Evolutionary conservation across 1,140 invertebrate genomes (phyloP), one percentile per base, ranked within the genome.

Genomic region (Drosophila oshimai): DNA sequence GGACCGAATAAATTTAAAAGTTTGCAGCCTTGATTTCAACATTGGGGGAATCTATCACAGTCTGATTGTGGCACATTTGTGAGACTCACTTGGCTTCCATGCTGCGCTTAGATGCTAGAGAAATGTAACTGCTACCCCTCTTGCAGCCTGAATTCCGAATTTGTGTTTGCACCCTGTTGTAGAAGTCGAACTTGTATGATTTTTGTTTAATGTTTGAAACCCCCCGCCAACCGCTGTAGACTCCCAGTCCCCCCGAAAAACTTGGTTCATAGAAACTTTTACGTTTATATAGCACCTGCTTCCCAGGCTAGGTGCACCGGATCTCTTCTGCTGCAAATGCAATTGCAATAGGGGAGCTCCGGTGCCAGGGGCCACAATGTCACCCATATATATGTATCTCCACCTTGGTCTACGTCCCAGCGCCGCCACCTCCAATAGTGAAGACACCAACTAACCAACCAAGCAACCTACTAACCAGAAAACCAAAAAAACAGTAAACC

Each of bases 221-320:
- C 7, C 26, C 36, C 22, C 6, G 18, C 31, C 44, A 36, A 28
- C 46, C 47, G 62, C 64, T 28, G 39, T 57, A 64, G 53, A 24
- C 18, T 28, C 36, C 26, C 7, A n/a, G 7, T 13, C 47, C 13
- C 7, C 12, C 22, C 12, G 12, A 28, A 57, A 37, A 81, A 87
- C 76, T 87, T 87, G 81, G 81, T 87, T 87, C 81, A 87, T 87
- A 87, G 58, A 87, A 87, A 87, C 78, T 87, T 87, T 87, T 87
- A 61, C 81, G 83, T 87, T 87, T 87, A 87, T 88, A 51, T 81
- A 88, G 81, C 81, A 87, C 83, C 69, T 69, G 77, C 81, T 81
- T 81, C 78, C 83, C 81, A 62, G 51, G 54, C 55, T 71, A 60
- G 33, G 34, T 50, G 47, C 49, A 55, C 55, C 84, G 69, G 50